Evolutionary conservation across 2,888 invertebrate species (phyloP).

Genomic region (Marronus borbonicus): DNA sequence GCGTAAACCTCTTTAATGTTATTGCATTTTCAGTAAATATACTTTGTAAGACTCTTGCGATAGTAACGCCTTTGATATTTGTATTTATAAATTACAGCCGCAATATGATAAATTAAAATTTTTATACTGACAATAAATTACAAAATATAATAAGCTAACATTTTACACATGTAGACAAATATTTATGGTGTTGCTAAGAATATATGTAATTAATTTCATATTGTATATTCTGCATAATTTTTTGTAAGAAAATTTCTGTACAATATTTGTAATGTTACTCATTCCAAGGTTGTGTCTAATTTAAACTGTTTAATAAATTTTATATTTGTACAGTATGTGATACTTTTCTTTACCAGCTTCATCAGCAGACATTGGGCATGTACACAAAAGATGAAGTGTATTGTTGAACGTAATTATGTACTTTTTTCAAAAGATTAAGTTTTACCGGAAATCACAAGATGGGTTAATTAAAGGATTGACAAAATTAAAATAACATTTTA

Average conservation of each 20-base stretch:
- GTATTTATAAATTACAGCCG: slow-evolving; percentile 1
- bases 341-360: no score
- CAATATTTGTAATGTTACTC: slow-evolving; percentile 49
- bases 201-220: slow-evolving; percentile 15
- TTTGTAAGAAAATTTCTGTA: slow-evolving; percentile 43
- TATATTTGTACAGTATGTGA: slow-evolving; percentile 51
- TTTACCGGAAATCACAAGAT: no score
- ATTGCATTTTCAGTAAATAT: slow-evolving; percentile 14
- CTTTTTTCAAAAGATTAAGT: no score
- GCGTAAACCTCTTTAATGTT: not conserved
- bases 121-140: slow-evolving; percentile 43
- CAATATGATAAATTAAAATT: slow-evolving; percentile 16
- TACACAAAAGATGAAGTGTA: no score
- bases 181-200: slow-evolving; percentile 6
- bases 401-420: no score
- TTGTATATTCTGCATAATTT: slow-evolving; percentile 7
- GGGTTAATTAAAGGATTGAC: no score
- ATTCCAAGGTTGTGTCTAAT: slow-evolving; percentile 53
- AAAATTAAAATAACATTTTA: no score
- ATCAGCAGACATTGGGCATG: no score
- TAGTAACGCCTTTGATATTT: slow-evolving; percentile 9
- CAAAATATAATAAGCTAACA: slow-evolving; percentile 18
- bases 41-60: slow-evolving; percentile 2
- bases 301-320: slow-evolving; percentile 53
- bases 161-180: not conserved